Base-by-base conservation (phyloP, 92 coral and sea anemone genomes). In the Actinostola sp. region DNA sequence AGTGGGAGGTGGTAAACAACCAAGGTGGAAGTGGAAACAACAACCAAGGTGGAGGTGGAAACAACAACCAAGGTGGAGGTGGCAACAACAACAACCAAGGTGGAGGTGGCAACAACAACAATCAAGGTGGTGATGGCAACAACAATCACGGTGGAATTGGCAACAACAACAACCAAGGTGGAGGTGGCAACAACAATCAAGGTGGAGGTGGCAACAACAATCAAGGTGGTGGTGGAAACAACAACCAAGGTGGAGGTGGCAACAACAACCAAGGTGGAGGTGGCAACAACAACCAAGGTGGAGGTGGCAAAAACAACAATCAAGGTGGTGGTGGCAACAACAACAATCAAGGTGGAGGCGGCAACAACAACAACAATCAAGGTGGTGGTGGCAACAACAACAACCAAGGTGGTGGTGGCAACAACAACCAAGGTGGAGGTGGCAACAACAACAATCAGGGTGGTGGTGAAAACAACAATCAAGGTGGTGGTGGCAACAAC, bases 61-160 rank as follows among this genome's bases (percentile, higher is more conserved):
- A 33, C 71, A 48, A 33, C 51, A 46, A 43, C n/a, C 3, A 58
- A 17, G 71, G 63, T 20, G 51, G 70, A 20, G 53, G 50, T 74
- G 61, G 74, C 0, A 68, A 28, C 44, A 50, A 50, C 15, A n/a
- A n/a, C 45, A 28, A 42, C 6, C 27, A 32, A 66, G 51, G 51
- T 23, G 35, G 20, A 3, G 42, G 42, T 36, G 42, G 42, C 4
- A 36, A 11, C 13, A 56, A 56, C 16, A 49, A 31, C 44, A 68
- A 50, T 62, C 35, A 29, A 14, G 21, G 32, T 26, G 38, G 23
- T 15, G 45, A 1, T 61, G 59, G 54, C 2, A n/a, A 9, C 38
- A n/a, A n/a, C n/a, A n/a, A n/a, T n/a, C n/a, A n/a, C n/a, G n/a
- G n/a, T n/a, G n/a, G n/a, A n/a, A n/a, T n/a, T n/a, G n/a, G n/a